Base-by-base conservation (phyloP, 2,113 vertebrate genomes). In the Tragelaphus imberbis region DNA sequence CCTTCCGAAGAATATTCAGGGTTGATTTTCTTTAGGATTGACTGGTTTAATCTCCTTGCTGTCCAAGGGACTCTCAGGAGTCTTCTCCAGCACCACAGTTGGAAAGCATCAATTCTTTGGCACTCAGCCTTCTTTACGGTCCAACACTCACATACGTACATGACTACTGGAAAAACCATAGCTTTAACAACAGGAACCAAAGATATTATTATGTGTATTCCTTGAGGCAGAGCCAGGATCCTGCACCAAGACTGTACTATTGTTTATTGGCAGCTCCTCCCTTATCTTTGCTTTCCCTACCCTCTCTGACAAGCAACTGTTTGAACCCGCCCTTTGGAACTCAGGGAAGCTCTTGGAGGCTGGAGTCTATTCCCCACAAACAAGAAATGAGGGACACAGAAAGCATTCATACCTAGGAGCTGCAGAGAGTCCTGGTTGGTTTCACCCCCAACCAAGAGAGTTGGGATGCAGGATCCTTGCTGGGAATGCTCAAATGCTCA, bases 391-490 rank as follows among this genome's bases (percentile, higher is more conserved):
- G 27, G 47, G 47, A 17, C 77, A 81, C 47, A 53, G 47, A 51
- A 21, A 81, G 9, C 28, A 21, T 53, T 81, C 28, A 30, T 21
- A 51, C 47, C 16, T 19, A 53, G 79, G 16, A 81, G 28, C 28
- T 2, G 2, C 28, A 53, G 47, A 53, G 16, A 49, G 16, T 53
- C 28, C 79, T 81, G 28, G 16, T 33, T 51, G 28, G 79, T 53
- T 51, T 81, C 47, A 81, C 36, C 53, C 16, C 11, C 21, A 47
- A 44, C 6, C 17, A 10, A 1, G 63, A 58, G 25, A 49, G 6
- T 0, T 19, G 15, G 56, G 56, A 15, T 6, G 3, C 5, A 3
- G 21, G 1, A 1, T 58, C 30, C 8, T 0, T 1, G n/a, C 10
- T 12, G n/a, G 68, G n/a, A 40, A 71, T 40, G 68, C 68, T 12